Evolutionary conservation across 1,140 invertebrate species (phyloP).

Genomic region (Macrosteles quadrilineatus): DNA sequence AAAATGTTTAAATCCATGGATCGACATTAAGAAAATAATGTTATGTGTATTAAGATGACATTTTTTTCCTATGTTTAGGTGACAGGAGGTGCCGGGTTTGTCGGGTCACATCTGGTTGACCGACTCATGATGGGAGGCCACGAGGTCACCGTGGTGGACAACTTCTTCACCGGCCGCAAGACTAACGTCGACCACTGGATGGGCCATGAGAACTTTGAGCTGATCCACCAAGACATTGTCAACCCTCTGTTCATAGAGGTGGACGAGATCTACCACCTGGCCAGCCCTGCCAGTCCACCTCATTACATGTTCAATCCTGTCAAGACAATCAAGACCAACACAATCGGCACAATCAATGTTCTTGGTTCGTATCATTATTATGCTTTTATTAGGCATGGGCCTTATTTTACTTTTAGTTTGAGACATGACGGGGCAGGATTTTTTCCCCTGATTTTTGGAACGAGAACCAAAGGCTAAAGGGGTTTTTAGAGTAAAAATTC

Average conservation of each 20-base stretch:
- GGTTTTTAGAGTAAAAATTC: too few species aligned
- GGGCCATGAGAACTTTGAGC: conserved; percentile 98
- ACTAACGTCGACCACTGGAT: conserved; percentile 98
- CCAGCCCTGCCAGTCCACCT: conserved; percentile 97
- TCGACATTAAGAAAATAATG: too few species aligned
- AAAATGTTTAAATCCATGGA: too few species aligned
- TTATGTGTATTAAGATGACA: too few species aligned
- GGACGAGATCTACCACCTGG: conserved; percentile 99
- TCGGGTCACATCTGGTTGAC: conserved; percentile 97
- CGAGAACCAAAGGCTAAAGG: too few species aligned
- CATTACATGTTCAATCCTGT: conserved; percentile 99
- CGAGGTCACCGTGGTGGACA: conserved; percentile 97
- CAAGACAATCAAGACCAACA: conserved; percentile 99
- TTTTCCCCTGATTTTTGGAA: too few species aligned
- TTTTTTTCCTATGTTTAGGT: conserved; percentile 57
- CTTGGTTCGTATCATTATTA: conserved; percentile 76
- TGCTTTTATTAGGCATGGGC: background rate
- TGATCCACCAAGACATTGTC: conserved; percentile 98
- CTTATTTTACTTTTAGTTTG: too few species aligned
- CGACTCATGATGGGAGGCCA: conserved; percentile 94
- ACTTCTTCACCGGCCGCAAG: conserved; percentile 97
- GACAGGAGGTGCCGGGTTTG: conserved; percentile 98
- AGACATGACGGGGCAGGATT: too few species aligned
- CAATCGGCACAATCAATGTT: conserved; percentile 99
- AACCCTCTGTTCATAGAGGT: conserved; percentile 98